Evolutionary conservation across 2,113 vertebrate genomes (phyloP).

Genomic region (Porphyrio hochstetteri): DNA sequence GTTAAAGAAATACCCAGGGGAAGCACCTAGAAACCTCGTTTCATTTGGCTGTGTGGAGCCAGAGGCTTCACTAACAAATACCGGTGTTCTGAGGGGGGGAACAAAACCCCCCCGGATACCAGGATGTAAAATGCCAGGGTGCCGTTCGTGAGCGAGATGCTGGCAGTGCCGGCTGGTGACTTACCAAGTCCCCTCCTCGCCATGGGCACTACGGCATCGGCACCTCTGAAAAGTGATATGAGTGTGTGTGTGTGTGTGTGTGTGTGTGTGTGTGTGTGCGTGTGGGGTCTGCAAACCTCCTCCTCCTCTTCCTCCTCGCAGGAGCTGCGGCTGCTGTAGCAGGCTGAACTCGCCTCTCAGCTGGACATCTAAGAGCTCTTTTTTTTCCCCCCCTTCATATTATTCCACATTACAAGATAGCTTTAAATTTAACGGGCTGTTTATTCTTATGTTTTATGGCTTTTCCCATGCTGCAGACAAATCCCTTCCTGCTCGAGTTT

Average conservation of each 20-base stretch:
- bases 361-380: neutral
- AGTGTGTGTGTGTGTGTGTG: neutral
- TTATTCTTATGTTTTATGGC: constrained; percentile 1
- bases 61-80: neutral
- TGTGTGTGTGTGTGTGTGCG: neutral
- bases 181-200: neutral
- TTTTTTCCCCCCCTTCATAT: neutral
- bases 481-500: constrained; percentile 26
- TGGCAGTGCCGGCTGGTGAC: neutral
- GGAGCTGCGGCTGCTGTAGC: neutral
- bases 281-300: neutral
- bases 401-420: neutral
- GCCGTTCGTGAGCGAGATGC: neutral
- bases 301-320: neutral
- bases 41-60: neutral
- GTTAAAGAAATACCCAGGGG: neutral
- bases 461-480: constrained; percentile 13
- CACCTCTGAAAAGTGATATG: neutral
- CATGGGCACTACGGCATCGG: neutral
- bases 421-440: neutral
- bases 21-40: neutral
- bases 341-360: neutral
- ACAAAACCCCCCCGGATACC: neutral
- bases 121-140: neutral
- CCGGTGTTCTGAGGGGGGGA: neutral